Conservation (phyloP, 2,113 vertebrate genomes). For the Girardinichthys multiradiatus region DNA sequence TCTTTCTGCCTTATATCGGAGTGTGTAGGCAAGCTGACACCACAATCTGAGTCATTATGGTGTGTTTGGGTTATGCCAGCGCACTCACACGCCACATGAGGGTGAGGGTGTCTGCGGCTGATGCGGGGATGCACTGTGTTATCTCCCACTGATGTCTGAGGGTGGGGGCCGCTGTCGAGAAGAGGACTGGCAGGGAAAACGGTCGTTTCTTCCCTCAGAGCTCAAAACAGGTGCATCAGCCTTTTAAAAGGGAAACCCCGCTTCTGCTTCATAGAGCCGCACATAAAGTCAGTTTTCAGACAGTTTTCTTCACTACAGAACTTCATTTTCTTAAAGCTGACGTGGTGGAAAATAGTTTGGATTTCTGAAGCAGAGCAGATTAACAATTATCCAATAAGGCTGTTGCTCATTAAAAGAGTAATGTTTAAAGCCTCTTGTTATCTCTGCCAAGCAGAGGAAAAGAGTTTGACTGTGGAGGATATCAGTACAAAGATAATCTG, state of each 20-base stretch:
- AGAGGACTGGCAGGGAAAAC: slow-evolving; percentile 20
- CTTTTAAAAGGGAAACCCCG: neutral
- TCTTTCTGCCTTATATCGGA: slow-evolving; percentile 29
- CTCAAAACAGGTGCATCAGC: neutral
- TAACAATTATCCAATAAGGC: slow-evolving; percentile 22
- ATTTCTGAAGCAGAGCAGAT: slow-evolving; percentile 14
- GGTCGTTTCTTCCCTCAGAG: slow-evolving; percentile 2
- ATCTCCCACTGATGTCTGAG: slow-evolving; percentile 68
- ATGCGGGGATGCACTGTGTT: slow-evolving; percentile 64
- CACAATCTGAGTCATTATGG: slow-evolving; percentile 54
- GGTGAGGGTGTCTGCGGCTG: slow-evolving; percentile 69
- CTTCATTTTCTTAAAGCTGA: neutral
- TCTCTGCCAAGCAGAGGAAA: neutral
- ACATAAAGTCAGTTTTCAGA: neutral
- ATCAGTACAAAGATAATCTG: neutral
- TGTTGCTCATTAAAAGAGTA: slow-evolving; percentile 34
- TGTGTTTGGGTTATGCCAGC: slow-evolving; percentile 80
- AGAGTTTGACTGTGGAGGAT: neutral
- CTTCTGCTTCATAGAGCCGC: slow-evolving; percentile 4
- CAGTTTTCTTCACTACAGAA: neutral
- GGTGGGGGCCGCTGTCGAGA: slow-evolving; percentile 34
- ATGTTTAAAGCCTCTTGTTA: neutral
- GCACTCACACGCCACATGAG: slow-evolving; percentile 73
- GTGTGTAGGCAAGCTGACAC: slow-evolving; percentile 30
- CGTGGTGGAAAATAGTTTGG: slow-evolving; percentile 13